Evolutionary conservation across 1,140 invertebrate species (phyloP).

Genomic region (Homalodisca vitripennis): DNA sequence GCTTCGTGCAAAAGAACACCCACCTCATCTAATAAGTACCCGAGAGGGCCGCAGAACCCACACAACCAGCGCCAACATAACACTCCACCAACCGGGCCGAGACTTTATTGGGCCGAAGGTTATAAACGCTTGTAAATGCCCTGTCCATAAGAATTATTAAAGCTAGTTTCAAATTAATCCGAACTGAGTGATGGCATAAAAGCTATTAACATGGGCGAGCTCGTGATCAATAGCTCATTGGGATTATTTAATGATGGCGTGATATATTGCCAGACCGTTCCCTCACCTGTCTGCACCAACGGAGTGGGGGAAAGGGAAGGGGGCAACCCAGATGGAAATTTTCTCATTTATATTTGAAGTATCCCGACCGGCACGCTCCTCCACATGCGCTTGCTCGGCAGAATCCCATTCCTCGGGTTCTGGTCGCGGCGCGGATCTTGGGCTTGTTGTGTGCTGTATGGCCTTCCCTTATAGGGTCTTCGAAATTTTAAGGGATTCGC

Average conservation of each 20-base stretch:
- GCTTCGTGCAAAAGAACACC: too few species aligned
- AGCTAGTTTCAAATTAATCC: constrained; percentile 40
- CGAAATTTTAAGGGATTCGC: too few species aligned
- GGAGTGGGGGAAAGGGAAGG: background rate
- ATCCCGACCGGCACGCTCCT: background rate
- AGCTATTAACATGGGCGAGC: constrained; percentile 35
- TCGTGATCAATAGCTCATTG: constrained; percentile 38
- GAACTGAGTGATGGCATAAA: constrained; percentile 40
- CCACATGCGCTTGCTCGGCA: too few species aligned
- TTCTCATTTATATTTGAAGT: constrained; percentile 28
- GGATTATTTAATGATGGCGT: too few species aligned
- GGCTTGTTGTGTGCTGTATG: too few species aligned
- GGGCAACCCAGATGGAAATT: constrained; percentile 13
- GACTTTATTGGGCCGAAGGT: constrained; percentile 35
- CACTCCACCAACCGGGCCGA: constrained; percentile 6
- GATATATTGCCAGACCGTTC: constrained; percentile 34
- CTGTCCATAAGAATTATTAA: constrained; percentile 41
- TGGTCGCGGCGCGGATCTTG: too few species aligned
- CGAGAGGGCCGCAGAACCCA: too few species aligned
- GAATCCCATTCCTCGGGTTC: too few species aligned
- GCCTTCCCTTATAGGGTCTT: too few species aligned
- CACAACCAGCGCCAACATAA: constrained; percentile 31
- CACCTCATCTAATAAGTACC: too few species aligned
- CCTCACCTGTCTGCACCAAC: background rate
- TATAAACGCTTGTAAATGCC: constrained; percentile 38